phyloP scores from a whole-genome alignment of 2,113 vertebrate genomes.

The Struthidea cinerea region DNA sequence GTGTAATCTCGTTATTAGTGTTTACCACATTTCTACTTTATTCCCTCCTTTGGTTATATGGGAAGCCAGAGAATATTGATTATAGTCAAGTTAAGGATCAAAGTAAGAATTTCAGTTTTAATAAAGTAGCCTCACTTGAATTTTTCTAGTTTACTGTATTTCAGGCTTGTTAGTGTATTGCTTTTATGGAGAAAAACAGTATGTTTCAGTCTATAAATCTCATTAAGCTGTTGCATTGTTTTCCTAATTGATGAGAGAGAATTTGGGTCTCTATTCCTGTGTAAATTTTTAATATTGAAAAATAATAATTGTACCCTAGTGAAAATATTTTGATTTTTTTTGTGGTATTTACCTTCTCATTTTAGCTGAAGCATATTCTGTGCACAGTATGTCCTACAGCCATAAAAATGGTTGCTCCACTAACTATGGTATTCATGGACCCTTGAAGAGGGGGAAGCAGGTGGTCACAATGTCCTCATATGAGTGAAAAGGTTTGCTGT shows the following conservation, averaged over 20 bases:
- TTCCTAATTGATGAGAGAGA: slow-evolving; percentile 65
- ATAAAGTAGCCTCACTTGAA: not conserved
- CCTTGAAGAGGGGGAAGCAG: slow-evolving; percentile 67
- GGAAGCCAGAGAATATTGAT: not conserved
- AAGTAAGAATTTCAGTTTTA: not conserved
- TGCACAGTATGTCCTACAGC: slow-evolving; percentile 69
- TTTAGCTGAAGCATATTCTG: slow-evolving; percentile 72
- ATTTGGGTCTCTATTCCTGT: slow-evolving; percentile 58
- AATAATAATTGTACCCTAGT: slow-evolving; percentile 64
- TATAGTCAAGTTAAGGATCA: not conserved
- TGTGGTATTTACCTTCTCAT: slow-evolving; percentile 72
- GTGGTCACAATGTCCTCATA: slow-evolving; percentile 67
- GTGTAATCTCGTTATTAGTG: not conserved
- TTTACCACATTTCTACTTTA: not conserved
- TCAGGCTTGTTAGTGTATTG: not conserved
- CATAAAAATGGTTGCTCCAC: slow-evolving; percentile 70
- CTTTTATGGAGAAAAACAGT: not conserved
- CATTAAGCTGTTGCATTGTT: slow-evolving; percentile 48
- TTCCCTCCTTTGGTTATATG: not conserved
- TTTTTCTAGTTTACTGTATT: not conserved
- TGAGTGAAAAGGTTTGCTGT: slow-evolving; percentile 71
- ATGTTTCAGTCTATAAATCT: slow-evolving; percentile 37
- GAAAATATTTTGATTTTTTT: slow-evolving; percentile 72
- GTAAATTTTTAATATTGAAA: slow-evolving; percentile 62
- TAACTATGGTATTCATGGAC: slow-evolving; percentile 73